Evolutionary conservation across 2,888 invertebrate species (phyloP), one percentile per base, ranked within the genome.

Genomic region (Neoscelio sp.): DNA sequence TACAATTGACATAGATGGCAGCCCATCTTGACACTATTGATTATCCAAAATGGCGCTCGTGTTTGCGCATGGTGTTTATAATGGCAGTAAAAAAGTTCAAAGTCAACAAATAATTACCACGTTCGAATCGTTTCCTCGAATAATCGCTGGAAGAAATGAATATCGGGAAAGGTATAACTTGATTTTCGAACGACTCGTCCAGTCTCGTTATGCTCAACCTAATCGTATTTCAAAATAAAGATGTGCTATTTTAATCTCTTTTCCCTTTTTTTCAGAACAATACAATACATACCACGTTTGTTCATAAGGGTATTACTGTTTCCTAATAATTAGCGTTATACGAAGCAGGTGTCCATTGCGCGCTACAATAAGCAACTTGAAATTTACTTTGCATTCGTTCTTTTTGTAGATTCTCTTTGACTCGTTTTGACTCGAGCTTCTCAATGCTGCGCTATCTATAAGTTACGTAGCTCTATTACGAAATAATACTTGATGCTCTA

Each of bases 361-460:
- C 48, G 46, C 54, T 67, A 23, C 44, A 23, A 20, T 26, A 33
- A 50, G 28, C 52, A 46, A 54, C 50, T 15, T 42, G 15, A n/a
- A 65, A 52, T 35, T 46, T 40, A 26, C 8, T 60, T 65, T 30
- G 26, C 23, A 35, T 56, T 30, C 38, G 44, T 48, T 64, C 62
- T 56, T 46, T 28, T 67, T n/a, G n/a, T 38, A 71, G 68, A 76
- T 77, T 74, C 68, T 80, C 73, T 70, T 71, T 64, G 46, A 78
- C 73, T 67, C 54, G 28, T 81, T 67, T 65, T 64, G 33, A 28
- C 77, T 80, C 77, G 76, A 81, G 75, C 77, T 58, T 71, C 64
- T 48, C 33, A 30, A 12, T 42, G 8, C 10, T 42, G 8, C 10
- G 12, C 18, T 54, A 44, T 18, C 35, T 54, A 40, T 17, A 46